Evolutionary conservation across 2,113 vertebrate species (phyloP), one percentile per base, ranked within the genome.

Genomic region (Rhea pennata): DNA sequence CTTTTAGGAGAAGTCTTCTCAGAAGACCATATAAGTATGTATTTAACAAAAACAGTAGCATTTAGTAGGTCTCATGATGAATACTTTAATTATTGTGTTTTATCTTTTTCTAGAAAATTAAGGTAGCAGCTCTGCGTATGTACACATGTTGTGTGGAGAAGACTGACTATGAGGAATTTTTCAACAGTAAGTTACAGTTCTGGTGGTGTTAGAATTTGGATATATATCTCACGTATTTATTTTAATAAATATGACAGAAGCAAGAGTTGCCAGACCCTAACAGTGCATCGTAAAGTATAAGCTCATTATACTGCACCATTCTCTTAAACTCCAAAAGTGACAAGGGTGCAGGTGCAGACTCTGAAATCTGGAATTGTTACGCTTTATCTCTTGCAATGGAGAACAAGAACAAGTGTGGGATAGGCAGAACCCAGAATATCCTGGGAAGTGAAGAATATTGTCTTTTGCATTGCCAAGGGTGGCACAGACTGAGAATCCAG

Each of bases 121-220:
- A 99, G 98, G 99, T 99, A 44, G 99, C 99, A 16, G 99, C 99
- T 14, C 88, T 99, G 97, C 99, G 99, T 44, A 99, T 99, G 99
- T 99, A 99, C 97, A 99, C 99, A 0, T 99, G 99, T 98, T 99
- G 99, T 8, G 99, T 99, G 88, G 99, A 99, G 97, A 99, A 98
- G 97, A 98, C 99, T 77, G 99, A 99, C 95, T 99, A 99, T 10
- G 99, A 99, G 83, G 99, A 99, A 12, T 99, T 99, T 97, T 99
- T 99, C 97, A 98, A 98, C 95, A 98, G 99, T 99, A 98, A 98
- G 99, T 99, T 87, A 46, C 29, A 20, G 12, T 2, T n/a, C 48
- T 70, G 27, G 2, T 70, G 80, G 10, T 31, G 0, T 39, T 48
- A 56, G 72, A 58, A 44, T 39, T 80, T n/a, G 44, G 12, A 11